Conservation (phyloP, 2,113 vertebrate species). For the Chlorodrepanis virens region DNA sequence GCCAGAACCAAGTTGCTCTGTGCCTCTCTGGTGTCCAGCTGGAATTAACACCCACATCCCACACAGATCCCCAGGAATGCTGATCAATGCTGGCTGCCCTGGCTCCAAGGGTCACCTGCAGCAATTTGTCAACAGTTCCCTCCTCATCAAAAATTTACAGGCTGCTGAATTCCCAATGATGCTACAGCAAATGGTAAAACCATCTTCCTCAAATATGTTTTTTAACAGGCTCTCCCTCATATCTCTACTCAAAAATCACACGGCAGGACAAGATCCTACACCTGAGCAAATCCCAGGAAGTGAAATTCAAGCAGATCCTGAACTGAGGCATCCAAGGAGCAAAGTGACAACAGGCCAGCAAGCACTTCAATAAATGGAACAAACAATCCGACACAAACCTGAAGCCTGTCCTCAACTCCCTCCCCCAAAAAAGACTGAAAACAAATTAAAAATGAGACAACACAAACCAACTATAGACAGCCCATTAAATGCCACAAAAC, state of each 20-base stretch:
- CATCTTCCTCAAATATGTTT: not conserved
- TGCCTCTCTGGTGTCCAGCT: not conserved
- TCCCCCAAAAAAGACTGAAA: not conserved
- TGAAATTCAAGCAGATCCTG: not conserved
- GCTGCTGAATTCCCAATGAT: not conserved
- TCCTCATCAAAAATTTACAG: not conserved
- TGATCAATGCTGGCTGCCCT: not conserved
- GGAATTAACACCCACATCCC: not conserved
- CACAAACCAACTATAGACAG: not conserved
- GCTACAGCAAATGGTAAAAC: not conserved
- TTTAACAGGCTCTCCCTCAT: not conserved
- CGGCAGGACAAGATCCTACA: not conserved
- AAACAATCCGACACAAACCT: not conserved
- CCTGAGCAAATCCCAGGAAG: not conserved
- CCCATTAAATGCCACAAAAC: not conserved
- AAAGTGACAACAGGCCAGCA: not conserved
- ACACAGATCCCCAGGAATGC: accelerated
- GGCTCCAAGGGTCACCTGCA: not conserved
- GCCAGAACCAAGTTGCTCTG: not conserved
- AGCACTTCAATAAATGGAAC: not conserved
- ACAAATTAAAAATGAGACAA: not conserved
- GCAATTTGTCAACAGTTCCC: not conserved
- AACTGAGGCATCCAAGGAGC: not conserved
- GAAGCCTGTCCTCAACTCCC: not conserved
- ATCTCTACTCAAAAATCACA: not conserved